Base-by-base conservation (phyloP, 2,113 vertebrate genomes). In the Emydura subglobosa region DNA sequence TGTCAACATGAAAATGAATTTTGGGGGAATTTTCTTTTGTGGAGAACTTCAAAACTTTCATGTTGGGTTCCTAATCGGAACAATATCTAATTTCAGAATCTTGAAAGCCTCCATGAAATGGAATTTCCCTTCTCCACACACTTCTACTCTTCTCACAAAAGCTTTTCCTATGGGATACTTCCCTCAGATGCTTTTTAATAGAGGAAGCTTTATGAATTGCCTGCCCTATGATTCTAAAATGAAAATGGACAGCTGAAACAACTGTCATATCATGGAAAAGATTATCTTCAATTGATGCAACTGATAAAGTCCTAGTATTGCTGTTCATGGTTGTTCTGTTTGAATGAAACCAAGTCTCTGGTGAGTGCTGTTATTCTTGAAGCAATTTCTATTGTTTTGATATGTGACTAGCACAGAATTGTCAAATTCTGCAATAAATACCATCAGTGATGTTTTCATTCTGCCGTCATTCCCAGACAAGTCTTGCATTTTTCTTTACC, bases 361-460 rank as follows among this genome's bases (percentile, higher is more conserved):
- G 39, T 92, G 89, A 90, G 88, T 79, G 14, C 16, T 68, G 4
- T 68, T 72, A 72, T 57, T 86, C 24, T 92, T 90, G 51, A 22
- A 95, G 54, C 54, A 93, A 87, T 96, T 95, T 85, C 6, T 29
- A 78, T 93, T 29, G 29, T 93, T 95, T 94, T 87, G 22, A 61
- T 93, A 88, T 93, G 16, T 79, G 57, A 29, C 54, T 94, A 92
- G 82, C 76, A 59, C 50, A 49, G 39, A 88, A 82, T 81, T 88
- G 54, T 95, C 87, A 91, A 57, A 83, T 72, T 92, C 57, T 83
- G 17, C 21, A 91, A 91, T 85, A 91, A 95, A 83, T 83, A 39
- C 25, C 29, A 82, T 44, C 39, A 85, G 34, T 76, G 54, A 65
- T 59, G 10, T 89, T 85, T 94, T 83, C 44, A 57, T 91, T 97